Percentiles rank a stretch among this genome's conserved stretches.
Conservation (phyloP, 2,797 vertebrate species). For the Anguilla obscura region DNA sequence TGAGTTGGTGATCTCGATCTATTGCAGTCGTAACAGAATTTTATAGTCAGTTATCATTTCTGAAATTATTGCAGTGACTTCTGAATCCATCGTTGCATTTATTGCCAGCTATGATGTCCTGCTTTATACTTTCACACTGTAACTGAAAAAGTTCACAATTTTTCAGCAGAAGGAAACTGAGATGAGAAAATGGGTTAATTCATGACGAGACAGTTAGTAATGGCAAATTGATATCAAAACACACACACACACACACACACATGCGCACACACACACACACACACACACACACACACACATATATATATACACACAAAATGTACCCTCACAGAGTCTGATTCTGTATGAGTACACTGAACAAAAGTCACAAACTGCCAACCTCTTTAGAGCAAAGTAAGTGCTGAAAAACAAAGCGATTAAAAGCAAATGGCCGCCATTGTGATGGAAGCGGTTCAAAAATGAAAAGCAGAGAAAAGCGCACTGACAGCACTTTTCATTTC, state of each 20-base stretch:
- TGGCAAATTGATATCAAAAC: no score
- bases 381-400: not conserved
- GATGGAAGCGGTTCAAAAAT: not conserved
- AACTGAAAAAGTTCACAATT: not conserved
- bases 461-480: not conserved
- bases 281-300: no score
- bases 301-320: no score
- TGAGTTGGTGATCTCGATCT: not conserved
- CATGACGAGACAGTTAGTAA: not conserved
- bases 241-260: no score
- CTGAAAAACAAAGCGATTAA: not conserved
- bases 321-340: not conserved
- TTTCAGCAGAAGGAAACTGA: not conserved
- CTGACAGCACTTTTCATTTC: not conserved
- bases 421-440: not conserved
- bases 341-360: not conserved
- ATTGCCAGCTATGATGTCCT: not conserved
- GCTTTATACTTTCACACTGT: not conserved
- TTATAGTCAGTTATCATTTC: not conserved
- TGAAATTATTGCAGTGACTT: not conserved
- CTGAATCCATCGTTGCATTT: not conserved
- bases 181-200: not conserved
- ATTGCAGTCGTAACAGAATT: not conserved
- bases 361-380: not conserved
- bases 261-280: no score